phyloP scores from a whole-genome alignment of 35 echinoderm and acorn worm genomes.

The Heliocidaris erythrogramma region DNA sequence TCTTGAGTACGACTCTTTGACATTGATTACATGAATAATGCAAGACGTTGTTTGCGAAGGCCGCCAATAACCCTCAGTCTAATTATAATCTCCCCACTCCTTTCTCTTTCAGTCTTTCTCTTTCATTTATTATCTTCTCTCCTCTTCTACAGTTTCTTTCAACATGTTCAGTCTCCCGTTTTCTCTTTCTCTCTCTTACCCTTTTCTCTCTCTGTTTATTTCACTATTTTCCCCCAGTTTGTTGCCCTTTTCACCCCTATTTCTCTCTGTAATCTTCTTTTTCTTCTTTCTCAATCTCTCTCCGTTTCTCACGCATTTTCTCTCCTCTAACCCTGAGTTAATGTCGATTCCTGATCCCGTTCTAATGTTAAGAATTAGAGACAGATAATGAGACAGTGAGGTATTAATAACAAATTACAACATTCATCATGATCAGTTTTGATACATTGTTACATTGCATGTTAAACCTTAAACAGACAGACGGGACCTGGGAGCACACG shows the following conservation, averaged over 20 bases:
- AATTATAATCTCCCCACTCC: background rate
- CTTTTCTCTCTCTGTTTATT: background rate
- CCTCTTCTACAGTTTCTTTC: too few relatives aligned
- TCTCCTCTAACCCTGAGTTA: background rate
- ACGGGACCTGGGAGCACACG: too few relatives aligned
- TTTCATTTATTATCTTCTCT: background rate
- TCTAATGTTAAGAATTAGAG: background rate
- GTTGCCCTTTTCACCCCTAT: too few relatives aligned
- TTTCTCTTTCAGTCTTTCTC: too few relatives aligned
- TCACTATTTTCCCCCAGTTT: background rate
- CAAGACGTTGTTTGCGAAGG: background rate
- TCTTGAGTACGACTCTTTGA: background rate
- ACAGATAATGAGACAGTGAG: background rate
- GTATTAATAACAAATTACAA: background rate
- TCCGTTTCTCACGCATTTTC: background rate
- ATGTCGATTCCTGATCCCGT: background rate
- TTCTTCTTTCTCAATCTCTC: background rate
- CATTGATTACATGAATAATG: background rate
- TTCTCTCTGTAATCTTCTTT: background rate
- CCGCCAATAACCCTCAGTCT: background rate
- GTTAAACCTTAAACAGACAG: too few relatives aligned
- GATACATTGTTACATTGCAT: background rate
- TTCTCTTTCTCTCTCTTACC: background rate
- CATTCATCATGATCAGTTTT: background rate
- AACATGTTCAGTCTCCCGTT: too few relatives aligned